Evolutionary conservation across 1,140 invertebrate genomes (phyloP), one percentile per base, ranked within the genome.

Genomic region (Papilio dardanus): DNA sequence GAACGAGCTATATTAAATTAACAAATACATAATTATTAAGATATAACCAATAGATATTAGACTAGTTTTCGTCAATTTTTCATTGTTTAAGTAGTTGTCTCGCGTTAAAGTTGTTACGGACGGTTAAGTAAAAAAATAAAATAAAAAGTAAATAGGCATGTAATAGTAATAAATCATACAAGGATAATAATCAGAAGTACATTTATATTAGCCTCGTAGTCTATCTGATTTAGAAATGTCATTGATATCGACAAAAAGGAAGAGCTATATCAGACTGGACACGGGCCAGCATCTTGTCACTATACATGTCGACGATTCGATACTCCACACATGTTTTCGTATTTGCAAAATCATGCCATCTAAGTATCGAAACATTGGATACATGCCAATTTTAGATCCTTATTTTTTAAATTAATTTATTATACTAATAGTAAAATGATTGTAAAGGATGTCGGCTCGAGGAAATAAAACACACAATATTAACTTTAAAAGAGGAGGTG

Each of bases 271-370:
- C 35, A 35, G 67, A 40, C 67, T 69, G 67, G 67, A 69, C 67
- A 24, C 10, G 31, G 67, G 67, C 67, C 67, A 69, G 67, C 35
- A 69, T 69, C 67, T 40, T 69, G 67, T 69, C 67, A 69, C 35
- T 33, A 69, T 42, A 24, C 35, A 33, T n/a, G 35, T 40, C 12
- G 67, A 69, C 37, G 67, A 69, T 35, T 40, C 35, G 35, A 69
- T 40, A 35, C 35, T 69, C 33, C 42, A 69, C 67, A 69, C 67
- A 40, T 69, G 67, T 69, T 69, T 69, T 37, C 67, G 65, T 69
- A 69, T 69, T 69, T 69, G 67, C 35, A 69, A 69, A 69, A 69
- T 42, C 67, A 40, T 69, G 67, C 8, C 33, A 69, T 69, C 35
- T 69, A 24, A 42, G n/a, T 69, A 37, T 40, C 33, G 35, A 42